Evolutionary conservation across 2,797 vertebrate species (phyloP).

Genomic region (Esox lucius): DNA sequence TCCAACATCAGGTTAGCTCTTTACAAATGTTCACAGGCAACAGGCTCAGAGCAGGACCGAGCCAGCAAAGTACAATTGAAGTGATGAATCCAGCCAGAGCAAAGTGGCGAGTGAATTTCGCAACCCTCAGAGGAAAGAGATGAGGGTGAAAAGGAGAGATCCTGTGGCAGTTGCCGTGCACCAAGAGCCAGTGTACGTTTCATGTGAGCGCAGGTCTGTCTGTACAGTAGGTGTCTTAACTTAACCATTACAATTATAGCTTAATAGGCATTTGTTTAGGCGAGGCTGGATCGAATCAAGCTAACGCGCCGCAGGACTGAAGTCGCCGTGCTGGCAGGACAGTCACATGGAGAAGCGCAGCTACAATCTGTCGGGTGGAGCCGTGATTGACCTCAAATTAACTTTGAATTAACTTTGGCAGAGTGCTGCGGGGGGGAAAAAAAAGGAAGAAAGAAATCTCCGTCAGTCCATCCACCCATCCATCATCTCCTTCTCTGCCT

Average conservation of each 20-base stretch:
- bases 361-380: conserved; percentile 26
- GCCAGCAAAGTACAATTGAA: too few relatives aligned
- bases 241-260: neutral
- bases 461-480: neutral
- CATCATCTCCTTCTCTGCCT: neutral
- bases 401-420: conserved; percentile 53
- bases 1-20: too few relatives aligned
- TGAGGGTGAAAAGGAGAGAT: too few relatives aligned
- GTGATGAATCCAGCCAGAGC: too few relatives aligned
- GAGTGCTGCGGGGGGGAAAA: conserved; percentile 33
- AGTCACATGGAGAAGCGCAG: neutral
- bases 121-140: too few relatives aligned
- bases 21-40: too few relatives aligned
- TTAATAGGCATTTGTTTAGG: conserved; percentile 18
- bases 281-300: conserved; percentile 18
- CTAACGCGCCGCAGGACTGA: conserved; percentile 1
- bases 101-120: too few relatives aligned
- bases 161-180: neutral
- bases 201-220: neutral
- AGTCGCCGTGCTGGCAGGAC: conserved; percentile 6
- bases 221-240: neutral
- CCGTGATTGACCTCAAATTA: conserved; percentile 60
- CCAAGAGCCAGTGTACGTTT: neutral
- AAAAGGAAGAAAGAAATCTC: conserved; percentile 20
- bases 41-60: too few relatives aligned